Evolutionary conservation across 1,140 invertebrate species (phyloP).

Genomic region (Augochlora pura): DNA sequence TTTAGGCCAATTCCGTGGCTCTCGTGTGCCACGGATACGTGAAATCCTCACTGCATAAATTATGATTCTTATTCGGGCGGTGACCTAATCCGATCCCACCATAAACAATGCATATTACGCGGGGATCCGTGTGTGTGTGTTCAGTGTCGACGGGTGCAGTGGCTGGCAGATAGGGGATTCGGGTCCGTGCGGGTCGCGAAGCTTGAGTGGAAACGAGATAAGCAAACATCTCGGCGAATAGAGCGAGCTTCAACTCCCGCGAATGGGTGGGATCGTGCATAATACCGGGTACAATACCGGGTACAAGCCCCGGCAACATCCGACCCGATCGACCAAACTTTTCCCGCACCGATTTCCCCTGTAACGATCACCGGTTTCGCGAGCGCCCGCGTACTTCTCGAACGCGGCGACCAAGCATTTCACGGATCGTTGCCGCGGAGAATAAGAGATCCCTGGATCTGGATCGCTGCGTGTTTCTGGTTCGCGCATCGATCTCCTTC

Average conservation of each 20-base stretch:
- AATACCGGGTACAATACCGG: background rate
- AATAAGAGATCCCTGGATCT: background rate
- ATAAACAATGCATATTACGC: background rate
- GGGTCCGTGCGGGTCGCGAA: background rate
- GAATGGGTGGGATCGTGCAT: background rate
- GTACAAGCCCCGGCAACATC: background rate
- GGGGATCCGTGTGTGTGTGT: background rate
- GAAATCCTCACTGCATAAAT: conserved; percentile 51
- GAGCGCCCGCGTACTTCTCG: background rate
- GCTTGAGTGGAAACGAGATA: conserved; percentile 11
- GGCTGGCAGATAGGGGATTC: background rate
- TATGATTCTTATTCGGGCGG: background rate
- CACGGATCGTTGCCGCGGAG: background rate
- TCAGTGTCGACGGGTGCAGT: background rate
- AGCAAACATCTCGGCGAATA: conserved; percentile 20
- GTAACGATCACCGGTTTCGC: conserved; percentile 7
- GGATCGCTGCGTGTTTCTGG: background rate
- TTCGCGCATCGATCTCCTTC: background rate
- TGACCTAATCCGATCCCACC: no score
- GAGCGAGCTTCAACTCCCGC: background rate
- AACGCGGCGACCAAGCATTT: conserved; percentile 3
- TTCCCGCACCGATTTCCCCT: conserved; percentile 1
- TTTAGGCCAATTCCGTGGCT: no score
- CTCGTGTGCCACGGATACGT: conserved; percentile 3
- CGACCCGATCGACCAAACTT: background rate